A percentile compares a stretch with the other conserved stretches of the same genome.
These are phyloP conservation scores for Arctia plantaginis DNA, from an alignment of 2,888 invertebrate species.

Conservation along the genomic window DNA sequence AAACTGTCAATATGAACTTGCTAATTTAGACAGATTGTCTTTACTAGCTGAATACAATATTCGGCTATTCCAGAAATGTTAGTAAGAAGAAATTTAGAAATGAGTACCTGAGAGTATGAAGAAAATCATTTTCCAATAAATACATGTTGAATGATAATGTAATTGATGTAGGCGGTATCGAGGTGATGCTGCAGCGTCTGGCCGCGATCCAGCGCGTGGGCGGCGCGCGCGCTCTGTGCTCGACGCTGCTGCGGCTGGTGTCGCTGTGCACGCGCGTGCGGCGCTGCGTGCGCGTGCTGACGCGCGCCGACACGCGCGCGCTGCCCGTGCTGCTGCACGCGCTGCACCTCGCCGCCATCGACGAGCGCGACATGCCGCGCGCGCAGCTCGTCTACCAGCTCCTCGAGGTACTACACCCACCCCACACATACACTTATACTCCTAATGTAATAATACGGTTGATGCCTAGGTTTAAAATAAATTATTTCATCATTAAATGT, in stretches of 20 bases:
- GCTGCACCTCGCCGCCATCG: conserved; percentile 88
- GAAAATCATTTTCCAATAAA: too few relatives aligned
- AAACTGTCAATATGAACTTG: not conserved
- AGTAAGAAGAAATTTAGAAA: too few relatives aligned
- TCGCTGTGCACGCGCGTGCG: conserved; percentile 96
- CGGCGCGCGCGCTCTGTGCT: conserved; percentile 94
- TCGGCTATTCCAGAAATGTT: too few relatives aligned
- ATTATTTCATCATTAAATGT: too few relatives aligned
- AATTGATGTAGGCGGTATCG: conserved; percentile 79
- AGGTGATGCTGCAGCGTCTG: conserved; percentile 94
- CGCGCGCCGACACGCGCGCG: conserved; percentile 93
- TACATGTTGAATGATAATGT: too few relatives aligned
- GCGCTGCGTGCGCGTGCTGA: conserved; percentile 95
- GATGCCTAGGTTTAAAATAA: too few relatives aligned
- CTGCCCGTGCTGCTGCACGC: conserved; percentile 94
- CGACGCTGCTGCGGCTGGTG: conserved; percentile 96
- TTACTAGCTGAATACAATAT: not conserved
- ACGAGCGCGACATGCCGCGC: conserved; percentile 89
- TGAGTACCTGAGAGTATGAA: too few relatives aligned
- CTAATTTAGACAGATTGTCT: not conserved
- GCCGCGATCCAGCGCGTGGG: conserved; percentile 94
- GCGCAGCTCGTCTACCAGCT: conserved; percentile 95
- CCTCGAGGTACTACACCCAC: conserved; percentile 87
- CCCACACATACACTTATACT: not conserved
- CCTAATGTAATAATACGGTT: too few relatives aligned